phyloP scores from a whole-genome alignment of 2,888 invertebrate genomes.

The Epirrhoe tristata region DNA sequence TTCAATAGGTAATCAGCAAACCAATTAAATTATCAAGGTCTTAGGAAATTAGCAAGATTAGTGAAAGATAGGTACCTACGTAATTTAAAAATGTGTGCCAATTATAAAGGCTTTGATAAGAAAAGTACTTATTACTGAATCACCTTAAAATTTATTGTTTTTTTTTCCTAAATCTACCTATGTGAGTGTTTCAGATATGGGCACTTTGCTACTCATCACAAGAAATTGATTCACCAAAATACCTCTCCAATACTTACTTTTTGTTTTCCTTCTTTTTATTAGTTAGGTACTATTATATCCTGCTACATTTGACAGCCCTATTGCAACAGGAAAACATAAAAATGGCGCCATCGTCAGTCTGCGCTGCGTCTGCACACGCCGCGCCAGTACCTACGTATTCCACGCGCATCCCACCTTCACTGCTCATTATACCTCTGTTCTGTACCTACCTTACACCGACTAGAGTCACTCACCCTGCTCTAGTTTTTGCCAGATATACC shows the following conservation, averaged over 20 bases:
- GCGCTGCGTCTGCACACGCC: slow-evolving; percentile 68
- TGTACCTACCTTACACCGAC: slow-evolving; percentile 55
- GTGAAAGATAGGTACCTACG: slow-evolving; percentile 5
- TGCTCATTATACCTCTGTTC: slow-evolving; percentile 19
- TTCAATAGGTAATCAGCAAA: slow-evolving; percentile 3
- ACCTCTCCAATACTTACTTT: not conserved
- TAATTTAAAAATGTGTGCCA: slow-evolving; percentile 11
- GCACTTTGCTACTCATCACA: no score
- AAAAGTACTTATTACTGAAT: no score
- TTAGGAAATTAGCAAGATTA: slow-evolving; percentile 5
- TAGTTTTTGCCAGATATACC: slow-evolving; percentile 16
- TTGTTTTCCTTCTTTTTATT: not conserved
- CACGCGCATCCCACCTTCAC: slow-evolving; percentile 59
- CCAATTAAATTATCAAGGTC: slow-evolving; percentile 5
- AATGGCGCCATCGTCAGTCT: slow-evolving; percentile 74
- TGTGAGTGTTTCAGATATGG: no score
- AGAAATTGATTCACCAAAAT: not conserved
- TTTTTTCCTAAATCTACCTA: no score
- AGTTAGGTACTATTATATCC: no score
- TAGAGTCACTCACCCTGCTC: slow-evolving; percentile 54
- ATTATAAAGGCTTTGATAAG: not conserved
- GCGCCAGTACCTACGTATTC: slow-evolving; percentile 55
- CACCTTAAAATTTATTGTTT: no score
- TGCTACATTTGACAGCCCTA: slow-evolving; percentile 16
- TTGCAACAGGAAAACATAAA: slow-evolving; percentile 52